Conservation (phyloP, 1,140 invertebrate species). For the Heliconius hermathena region DNA sequence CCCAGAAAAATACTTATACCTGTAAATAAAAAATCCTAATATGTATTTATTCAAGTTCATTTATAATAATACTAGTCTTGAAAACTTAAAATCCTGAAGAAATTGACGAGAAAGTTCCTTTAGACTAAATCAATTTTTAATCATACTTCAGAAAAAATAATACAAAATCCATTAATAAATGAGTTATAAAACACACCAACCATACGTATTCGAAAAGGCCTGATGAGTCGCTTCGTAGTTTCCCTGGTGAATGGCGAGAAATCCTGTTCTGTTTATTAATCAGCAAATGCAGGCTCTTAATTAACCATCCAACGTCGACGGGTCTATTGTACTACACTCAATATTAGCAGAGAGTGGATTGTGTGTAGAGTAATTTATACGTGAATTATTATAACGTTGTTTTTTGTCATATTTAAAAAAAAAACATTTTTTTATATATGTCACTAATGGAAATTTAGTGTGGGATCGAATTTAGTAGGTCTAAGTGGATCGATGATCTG, state of each 20-base stretch:
- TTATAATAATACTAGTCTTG: no score
- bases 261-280: conserved; percentile 12
- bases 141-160: neutral
- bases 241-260: conserved; percentile 1
- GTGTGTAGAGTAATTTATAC: neutral
- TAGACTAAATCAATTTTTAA: neutral
- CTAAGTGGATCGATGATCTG: no score
- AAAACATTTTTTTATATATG: no score
- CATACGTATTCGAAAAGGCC: neutral
- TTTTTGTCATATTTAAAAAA: neutral
- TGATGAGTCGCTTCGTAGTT: neutral
- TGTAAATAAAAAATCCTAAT: no score
- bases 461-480: no score
- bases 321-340: neutral
- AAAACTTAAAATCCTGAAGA: no score
- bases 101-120: no score
- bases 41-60: no score
- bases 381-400: neutral
- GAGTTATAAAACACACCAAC: neutral
- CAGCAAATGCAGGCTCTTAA: conserved; percentile 4
- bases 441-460: neutral
- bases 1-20: no score
- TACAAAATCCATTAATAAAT: neutral
- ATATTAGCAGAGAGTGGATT: neutral
- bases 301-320: conserved; percentile 6